Evolutionary conservation across 2,888 invertebrate species (phyloP), one percentile per base, ranked within the genome.

Genomic region (Neoaliturus tenellus): DNA sequence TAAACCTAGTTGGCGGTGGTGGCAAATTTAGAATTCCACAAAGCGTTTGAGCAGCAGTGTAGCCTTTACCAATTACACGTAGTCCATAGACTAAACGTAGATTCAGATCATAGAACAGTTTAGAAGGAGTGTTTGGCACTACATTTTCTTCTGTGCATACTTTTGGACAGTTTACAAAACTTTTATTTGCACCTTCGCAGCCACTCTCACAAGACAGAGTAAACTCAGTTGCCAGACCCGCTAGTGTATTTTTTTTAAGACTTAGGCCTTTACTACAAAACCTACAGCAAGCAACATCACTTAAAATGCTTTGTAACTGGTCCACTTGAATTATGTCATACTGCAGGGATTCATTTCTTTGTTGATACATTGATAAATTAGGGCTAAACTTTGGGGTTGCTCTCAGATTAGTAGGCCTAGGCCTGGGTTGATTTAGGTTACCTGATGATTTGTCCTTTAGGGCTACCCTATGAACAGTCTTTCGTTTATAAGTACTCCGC

Each of bases 271-370:
- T 71, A 23, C 33, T 1, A 31, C 35, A 71, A 71, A 10, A 71
- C 33, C 33, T 71, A 71, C 71, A 71, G 10, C 23, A 20, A 20
- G 12, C 71, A 23, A 71, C 17, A 23, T 71, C 33, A 28, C 20
- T 31, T 4, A 71, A 14, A 4, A 39, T 14, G 20, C 33, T 71
- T 39, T 33, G 3, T 3, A 71, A 31, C 14, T 33, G 31, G 2
- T 71, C 20, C 6, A 71, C 12, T 14, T 71, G 28, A 71, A 71
- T n/a, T n/a, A 71, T 71, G 3, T 62, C 71, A 71, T 71, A 71
- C 31, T 71, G 71, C 1, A 71, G 33, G 20, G 31, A 31, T 33
- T 33, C 17, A 12, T 31, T 39, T 28, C 33, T 4, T 10, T 71
- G 3, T 31, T 33, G 20, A 31, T 71, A 71, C 2, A 23, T 1